Evolutionary conservation across 2,888 invertebrate genomes (phyloP), one percentile per base, ranked within the genome.

Genomic region (Patella caerulea): DNA sequence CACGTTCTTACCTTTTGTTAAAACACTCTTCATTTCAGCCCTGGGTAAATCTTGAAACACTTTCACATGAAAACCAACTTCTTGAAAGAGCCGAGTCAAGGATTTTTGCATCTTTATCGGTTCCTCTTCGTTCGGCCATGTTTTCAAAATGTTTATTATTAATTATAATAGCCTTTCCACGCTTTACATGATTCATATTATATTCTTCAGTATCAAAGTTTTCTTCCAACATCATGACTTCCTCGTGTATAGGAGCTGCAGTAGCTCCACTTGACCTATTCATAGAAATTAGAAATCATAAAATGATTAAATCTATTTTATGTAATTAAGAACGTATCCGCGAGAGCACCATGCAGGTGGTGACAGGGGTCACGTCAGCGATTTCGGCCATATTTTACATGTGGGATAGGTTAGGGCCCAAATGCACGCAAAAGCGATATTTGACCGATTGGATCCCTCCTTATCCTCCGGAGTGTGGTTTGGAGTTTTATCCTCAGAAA

Each of bases 91-190:
- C 53, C 94, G 93, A 75, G 93, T 92, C 75, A 97, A 93, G 88
- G 95, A 95, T 80, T 95, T 94, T 85, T n/a, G 96, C 94, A 91
- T 98, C 98, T 71, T 95, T 95, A 89, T 96, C 95, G 1, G 97
- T 98, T 1, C 98, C 98, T 83, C 94, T 94, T 71, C 92, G 82
- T 14, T 86, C 85, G 11, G 86, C 84, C 81, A 92, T 88, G 9
- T 86, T 82, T 3, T 91, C 89, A 88, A 98, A 98, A 87, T 93
- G 92, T 92, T 96, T 96, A 90, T 98, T 97, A 91, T 98, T 98
- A 88, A 98, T 96, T 88, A 98, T 96, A 19, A 97, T 91, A 4
- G 97, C 97, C 83, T 94, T 92, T 4, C 98, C 98, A 78, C 97
- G 94, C 81, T 94, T 93, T 45, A 86, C 79, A 91, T 97, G 96